These are phyloP conservation scores for Charina bottae DNA, from an alignment of 2,113 vertebrate genomes.

Conservation along the genomic window DNA sequence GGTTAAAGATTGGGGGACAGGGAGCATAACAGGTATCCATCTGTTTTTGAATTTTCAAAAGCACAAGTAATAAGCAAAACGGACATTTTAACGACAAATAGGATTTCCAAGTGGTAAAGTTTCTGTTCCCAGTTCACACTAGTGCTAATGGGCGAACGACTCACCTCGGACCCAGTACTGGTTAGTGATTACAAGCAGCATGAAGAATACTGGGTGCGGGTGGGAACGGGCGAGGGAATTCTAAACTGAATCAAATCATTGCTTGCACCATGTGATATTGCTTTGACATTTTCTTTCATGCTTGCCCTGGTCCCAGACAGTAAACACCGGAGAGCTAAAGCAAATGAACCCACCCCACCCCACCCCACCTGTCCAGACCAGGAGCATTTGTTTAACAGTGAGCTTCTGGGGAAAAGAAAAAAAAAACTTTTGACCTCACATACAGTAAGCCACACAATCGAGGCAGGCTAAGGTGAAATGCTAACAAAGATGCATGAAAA, in stretches of 20 bases:
- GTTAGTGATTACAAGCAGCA: background rate
- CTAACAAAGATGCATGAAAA: background rate
- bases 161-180: background rate
- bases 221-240: background rate
- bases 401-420: background rate
- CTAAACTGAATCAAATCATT: background rate
- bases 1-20: background rate
- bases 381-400: background rate
- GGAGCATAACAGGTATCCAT: background rate
- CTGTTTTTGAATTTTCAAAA: background rate
- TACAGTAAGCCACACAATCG: background rate
- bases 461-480: background rate
- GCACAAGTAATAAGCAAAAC: background rate
- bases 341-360: background rate
- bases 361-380: background rate
- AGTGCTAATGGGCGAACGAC: background rate
- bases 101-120: background rate
- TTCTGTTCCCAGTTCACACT: background rate
- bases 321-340: background rate
- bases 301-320: background rate
- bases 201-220: background rate
- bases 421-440: background rate
- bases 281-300: background rate
- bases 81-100: background rate
- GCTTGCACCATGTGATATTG: background rate